Evolutionary conservation across 2,113 vertebrate genomes (phyloP).

Genomic region (Phyllostomus discolor): DNA sequence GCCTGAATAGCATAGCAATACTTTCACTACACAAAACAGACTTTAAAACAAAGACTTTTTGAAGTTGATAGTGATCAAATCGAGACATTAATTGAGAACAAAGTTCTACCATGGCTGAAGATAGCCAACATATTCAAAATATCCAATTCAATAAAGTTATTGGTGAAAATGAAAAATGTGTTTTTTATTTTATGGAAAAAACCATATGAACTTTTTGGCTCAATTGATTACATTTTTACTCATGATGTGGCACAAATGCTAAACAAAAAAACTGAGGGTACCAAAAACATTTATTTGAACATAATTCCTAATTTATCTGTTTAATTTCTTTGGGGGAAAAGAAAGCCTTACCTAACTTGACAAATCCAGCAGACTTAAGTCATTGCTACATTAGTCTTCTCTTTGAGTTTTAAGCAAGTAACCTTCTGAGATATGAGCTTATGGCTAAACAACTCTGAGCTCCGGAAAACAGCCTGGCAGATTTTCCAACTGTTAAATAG

Average conservation of each 20-base stretch:
- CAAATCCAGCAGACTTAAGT: neutral
- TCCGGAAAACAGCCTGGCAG: neutral
- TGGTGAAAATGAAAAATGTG: no score
- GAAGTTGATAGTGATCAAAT: no score
- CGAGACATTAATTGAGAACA: no score
- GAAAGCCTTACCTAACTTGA: neutral
- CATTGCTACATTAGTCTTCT: neutral
- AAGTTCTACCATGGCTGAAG: no score
- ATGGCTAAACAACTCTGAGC: neutral
- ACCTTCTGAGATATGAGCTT: neutral
- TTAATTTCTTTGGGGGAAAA: neutral
- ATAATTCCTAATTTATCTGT: neutral
- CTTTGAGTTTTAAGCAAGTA: neutral
- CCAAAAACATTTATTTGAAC: slow-evolving; percentile 8
- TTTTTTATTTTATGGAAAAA: no score
- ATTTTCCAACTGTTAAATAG: neutral
- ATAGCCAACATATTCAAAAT: no score
- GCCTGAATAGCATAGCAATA: no score
- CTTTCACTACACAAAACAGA: no score
- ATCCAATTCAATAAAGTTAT: no score
- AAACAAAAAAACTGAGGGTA: neutral
- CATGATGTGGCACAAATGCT: neutral
- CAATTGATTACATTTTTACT: neutral
- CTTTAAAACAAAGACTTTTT: no score
- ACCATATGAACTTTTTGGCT: neutral